These are phyloP conservation scores for Leptinotarsa tumamoca DNA, from an alignment of 2,888 invertebrate genomes.

Conservation along the genomic window DNA sequence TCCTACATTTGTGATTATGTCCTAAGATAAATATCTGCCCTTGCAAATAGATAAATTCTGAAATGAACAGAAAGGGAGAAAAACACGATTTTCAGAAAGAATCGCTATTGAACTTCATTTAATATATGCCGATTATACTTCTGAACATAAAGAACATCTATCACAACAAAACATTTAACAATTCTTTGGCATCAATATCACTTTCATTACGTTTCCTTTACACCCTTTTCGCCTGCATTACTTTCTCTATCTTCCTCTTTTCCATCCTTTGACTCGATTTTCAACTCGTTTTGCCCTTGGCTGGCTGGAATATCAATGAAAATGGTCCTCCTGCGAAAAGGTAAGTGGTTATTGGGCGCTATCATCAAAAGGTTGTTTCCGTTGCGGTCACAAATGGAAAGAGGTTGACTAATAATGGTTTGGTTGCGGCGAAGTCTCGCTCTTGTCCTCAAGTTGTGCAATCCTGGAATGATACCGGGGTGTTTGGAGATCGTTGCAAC, in stretches of 20 bases:
- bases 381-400: constrained; percentile 71
- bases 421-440: constrained; percentile 60
- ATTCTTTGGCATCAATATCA: constrained; percentile 1
- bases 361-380: constrained; percentile 78
- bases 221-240: constrained; percentile 23
- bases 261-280: constrained; percentile 56
- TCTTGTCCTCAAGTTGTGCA: constrained; percentile 59
- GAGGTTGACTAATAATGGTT: constrained; percentile 52
- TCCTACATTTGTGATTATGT: too few relatives aligned
- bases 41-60: too few relatives aligned
- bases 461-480: constrained; percentile 45
- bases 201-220: constrained; percentile 32
- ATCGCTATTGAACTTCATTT: neutral
- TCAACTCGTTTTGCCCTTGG: constrained; percentile 45
- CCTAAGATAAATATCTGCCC: too few relatives aligned
- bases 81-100: too few relatives aligned
- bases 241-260: constrained; percentile 56
- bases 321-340: constrained; percentile 52
- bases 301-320: constrained; percentile 17
- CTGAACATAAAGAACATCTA: neutral
- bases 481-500: constrained; percentile 57
- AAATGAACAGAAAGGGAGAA: too few relatives aligned
- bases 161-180: constrained; percentile 10
- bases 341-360: constrained; percentile 69
- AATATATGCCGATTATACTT: neutral